Conservation (phyloP, 2,888 invertebrate genomes). For the Pilophorus perplexus region DNA sequence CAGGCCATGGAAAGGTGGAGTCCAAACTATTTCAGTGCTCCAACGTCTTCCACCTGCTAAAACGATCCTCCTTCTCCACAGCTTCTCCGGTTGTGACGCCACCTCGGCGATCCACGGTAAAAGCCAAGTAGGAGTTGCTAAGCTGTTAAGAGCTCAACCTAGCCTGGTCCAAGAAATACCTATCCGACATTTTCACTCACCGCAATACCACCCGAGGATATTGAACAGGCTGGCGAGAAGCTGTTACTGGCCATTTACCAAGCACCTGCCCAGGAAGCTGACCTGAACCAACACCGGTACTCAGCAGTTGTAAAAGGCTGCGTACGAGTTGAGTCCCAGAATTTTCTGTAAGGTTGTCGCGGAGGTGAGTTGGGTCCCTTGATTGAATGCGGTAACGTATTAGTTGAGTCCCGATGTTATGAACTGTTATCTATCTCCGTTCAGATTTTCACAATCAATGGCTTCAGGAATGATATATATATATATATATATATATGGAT, state of each 20-base stretch:
- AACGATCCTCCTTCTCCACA: slow-evolving; percentile 19
- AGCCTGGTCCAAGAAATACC: slow-evolving; percentile 6
- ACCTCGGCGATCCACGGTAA: neutral
- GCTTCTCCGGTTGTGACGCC: slow-evolving; percentile 21
- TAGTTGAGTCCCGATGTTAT: no score
- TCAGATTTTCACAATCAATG: no score
- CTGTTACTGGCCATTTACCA: neutral
- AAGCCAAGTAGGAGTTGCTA: neutral
- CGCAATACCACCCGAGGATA: slow-evolving; percentile 25
- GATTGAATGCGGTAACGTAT: no score
- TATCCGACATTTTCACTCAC: no score
- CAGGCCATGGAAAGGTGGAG: slow-evolving; percentile 16
- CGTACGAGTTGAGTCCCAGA: no score
- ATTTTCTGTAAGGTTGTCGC: no score
- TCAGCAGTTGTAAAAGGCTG: no score
- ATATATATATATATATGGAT: no score
- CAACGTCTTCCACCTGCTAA: slow-evolving; percentile 19
- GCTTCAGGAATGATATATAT: no score
- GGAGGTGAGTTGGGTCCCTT: no score
- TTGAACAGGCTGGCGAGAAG: slow-evolving; percentile 19
- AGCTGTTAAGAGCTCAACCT: neutral
- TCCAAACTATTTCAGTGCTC: slow-evolving; percentile 1
- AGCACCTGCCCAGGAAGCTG: neutral
- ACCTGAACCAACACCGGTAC: no score
- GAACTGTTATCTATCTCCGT: no score